Conservation (phyloP, 1,140 invertebrate species). For the Conus ventricosus region DNA sequence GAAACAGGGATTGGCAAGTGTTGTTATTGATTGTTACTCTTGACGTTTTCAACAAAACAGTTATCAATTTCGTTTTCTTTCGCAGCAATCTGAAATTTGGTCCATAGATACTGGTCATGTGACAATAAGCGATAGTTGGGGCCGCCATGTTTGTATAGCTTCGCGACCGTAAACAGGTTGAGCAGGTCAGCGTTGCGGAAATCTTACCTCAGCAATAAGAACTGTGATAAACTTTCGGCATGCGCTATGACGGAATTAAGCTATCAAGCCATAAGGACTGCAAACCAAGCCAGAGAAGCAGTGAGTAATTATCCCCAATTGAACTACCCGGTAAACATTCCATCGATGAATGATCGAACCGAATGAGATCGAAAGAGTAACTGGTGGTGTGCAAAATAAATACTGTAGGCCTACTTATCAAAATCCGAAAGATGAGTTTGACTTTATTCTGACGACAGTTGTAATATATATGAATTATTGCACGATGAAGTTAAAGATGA, state of each 20-base stretch:
- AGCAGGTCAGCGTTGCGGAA: background rate
- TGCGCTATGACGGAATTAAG: conserved; percentile 67
- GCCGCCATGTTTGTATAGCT: conserved; percentile 39
- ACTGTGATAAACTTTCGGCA: conserved; percentile 30
- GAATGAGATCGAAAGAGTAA: no score
- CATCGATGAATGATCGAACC: no score
- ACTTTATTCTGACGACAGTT: no score
- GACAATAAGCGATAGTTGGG: background rate
- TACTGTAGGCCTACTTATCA: no score
- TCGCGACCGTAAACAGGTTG: conserved; percentile 29
- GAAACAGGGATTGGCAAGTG: no score
- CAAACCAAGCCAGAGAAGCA: conserved; percentile 72
- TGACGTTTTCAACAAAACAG: no score
- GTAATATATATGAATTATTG: no score
- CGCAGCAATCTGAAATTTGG: conserved; percentile 40
- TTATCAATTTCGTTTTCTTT: background rate
- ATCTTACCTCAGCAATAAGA: background rate
- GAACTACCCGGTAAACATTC: no score
- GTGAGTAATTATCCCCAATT: conserved; percentile 51
- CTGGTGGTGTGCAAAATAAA: no score
- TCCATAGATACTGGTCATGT: conserved; percentile 19
- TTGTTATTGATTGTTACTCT: no score
- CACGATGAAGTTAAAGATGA: no score
- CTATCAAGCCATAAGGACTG: conserved; percentile 69
- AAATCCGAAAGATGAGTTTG: no score